Base-by-base conservation (phyloP, 2,888 invertebrate species). In the Erebia aethiops region DNA sequence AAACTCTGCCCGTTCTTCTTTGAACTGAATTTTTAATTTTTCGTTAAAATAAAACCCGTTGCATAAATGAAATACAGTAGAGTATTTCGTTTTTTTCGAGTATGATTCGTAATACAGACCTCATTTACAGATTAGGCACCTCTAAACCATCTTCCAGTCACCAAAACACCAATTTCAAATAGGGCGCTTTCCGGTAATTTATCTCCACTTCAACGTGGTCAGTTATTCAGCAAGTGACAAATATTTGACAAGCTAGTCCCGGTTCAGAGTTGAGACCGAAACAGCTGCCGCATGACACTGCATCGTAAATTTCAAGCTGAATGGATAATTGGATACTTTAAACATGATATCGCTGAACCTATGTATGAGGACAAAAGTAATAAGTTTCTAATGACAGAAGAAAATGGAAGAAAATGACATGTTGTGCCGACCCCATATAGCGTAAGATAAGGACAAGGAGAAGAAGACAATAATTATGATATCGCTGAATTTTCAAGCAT, bases 201-300 rank as follows among this genome's bases (percentile, higher is more conserved):
- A 72, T 72, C 72, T 73, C 54, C 52, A 18, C 35, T 51, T 68
- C 61, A 72, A 69, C 60, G 63, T 69, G 63, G 69, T 51, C 64
- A 71, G 74, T 72, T 72, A 74, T 72, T 72, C 68, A 69, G 70
- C 26, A 49, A 57, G 65, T 66, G 69, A 72, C 69, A 66, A 26
- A 56, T 13, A 58, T 56, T 62, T 70, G 74, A 67, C 69, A 69
- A 56, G 57, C 54, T 16, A 18, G 54, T 54, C 18, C 65, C 43
- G 54, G 43, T 57, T 21, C 56, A 56, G 54, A 16, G 54, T 54
- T 18, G 41, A 54, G 66, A 18, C 52, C 57, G 52, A 70, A 70
- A 72, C 63, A 60, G 61, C 70, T 70, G 35, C 18, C 61, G 41
- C 56, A 11, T n/a, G n/a, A 49, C 26, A 51, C 49, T 51, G 63